Base-by-base conservation (phyloP, 2,113 vertebrate genomes). In the Coturnix japonica region DNA sequence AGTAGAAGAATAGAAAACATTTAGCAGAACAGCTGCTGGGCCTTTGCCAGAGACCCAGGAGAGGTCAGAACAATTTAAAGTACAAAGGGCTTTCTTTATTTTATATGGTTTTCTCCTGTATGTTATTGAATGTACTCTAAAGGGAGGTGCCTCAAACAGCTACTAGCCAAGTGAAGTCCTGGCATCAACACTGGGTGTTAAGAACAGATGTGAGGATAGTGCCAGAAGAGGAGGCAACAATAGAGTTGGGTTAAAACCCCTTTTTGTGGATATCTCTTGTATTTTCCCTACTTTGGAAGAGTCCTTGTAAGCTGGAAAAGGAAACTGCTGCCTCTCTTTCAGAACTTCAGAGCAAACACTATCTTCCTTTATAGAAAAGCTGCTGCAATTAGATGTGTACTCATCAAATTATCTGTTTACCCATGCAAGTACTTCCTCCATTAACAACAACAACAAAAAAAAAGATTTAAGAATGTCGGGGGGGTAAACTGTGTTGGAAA, bases 1-100 rank as follows among this genome's bases (percentile, higher is more conserved):
- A 64, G 44, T 39, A 91, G n/a, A 75, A 63, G 20, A 78, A 44
- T 33, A 65, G 35, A 75, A 73, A 9, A 63, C 33, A 80, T 82
- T 79, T 77, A 73, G 54, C 71, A 92, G 44, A 94, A 72, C 35
- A 87, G 54, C 51, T 74, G 39, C 31, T 64, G 77, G 28, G 37
- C 71, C 67, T 59, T 41, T 93, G n/a, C 31, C 33, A 39, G 53
- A 57, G 30, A 80, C 66, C 87, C 59, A 63, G 57, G 63, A 35
- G 19, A 67, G 30, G 61, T 83, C 57, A 84, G 61, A 84, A 78
- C 35, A 88, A 91, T 72, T 70, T 59, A 91, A 84, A 89, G 49
- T 39, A 82, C 44, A 82, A 85, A 91, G 35, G 4, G 3, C n/a
- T 5, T 4, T 65, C 66, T 89, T 78, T 31, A 69, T 81, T 92